These are phyloP conservation scores for Brassicogethes aeneus DNA, from an alignment of 2,888 invertebrate genomes.

Conservation along the genomic window DNA sequence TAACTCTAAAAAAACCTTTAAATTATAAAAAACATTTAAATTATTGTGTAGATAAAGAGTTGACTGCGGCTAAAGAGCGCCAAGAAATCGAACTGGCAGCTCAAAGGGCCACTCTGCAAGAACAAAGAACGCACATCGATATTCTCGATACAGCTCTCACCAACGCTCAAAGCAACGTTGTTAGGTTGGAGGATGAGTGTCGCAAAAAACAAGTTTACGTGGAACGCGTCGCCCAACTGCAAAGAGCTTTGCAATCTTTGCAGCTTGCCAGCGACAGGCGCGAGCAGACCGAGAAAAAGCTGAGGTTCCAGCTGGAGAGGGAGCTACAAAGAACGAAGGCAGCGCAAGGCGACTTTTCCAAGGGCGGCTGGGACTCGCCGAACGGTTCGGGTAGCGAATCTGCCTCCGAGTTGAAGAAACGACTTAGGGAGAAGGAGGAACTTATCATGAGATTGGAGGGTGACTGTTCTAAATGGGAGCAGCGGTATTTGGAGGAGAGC, in stretches of 20 bases:
- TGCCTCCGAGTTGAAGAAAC: slow-evolving; percentile 53
- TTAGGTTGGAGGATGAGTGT: slow-evolving; percentile 81
- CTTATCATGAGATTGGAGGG: slow-evolving; percentile 67
- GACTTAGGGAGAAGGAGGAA: slow-evolving; percentile 59
- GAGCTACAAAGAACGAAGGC: slow-evolving; percentile 59
- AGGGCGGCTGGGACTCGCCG: slow-evolving; percentile 35
- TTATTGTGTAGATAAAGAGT: slow-evolving; percentile 87
- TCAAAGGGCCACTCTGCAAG: slow-evolving; percentile 80
- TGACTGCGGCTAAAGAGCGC: slow-evolving; percentile 79
- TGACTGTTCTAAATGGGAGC: slow-evolving; percentile 80
- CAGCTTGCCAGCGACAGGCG: slow-evolving; percentile 78
- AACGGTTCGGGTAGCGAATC: slow-evolving; percentile 45
- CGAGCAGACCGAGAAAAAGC: slow-evolving; percentile 76
- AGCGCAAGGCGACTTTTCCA: slow-evolving; percentile 26
- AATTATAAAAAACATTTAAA: too few species aligned
- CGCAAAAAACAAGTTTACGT: slow-evolving; percentile 79
- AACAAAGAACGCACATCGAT: slow-evolving; percentile 87
- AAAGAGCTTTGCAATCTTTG: slow-evolving; percentile 69
- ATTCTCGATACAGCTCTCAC: slow-evolving; percentile 85
- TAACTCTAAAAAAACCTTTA: neutral
- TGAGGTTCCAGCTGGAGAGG: slow-evolving; percentile 75
- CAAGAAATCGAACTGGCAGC: slow-evolving; percentile 88
- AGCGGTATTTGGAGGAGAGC: slow-evolving; percentile 73
- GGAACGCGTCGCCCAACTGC: slow-evolving; percentile 75
- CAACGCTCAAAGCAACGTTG: slow-evolving; percentile 83